Evolutionary conservation across 1,140 invertebrate species (phyloP), one percentile per base, ranked within the genome.

Genomic region (Drosophila pectinifera): DNA sequence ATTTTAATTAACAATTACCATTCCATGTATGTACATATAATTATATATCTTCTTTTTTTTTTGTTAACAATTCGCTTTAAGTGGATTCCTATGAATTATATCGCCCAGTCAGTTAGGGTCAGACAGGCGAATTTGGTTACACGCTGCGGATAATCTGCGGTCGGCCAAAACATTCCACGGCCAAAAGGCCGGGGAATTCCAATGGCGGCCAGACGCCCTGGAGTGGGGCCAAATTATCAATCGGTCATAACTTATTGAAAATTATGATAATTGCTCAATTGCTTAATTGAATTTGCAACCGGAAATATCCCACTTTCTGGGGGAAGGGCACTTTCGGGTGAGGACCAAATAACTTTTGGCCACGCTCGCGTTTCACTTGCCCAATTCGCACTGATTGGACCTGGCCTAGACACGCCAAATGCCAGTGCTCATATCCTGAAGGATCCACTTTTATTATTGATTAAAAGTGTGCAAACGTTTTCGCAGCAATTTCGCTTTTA

Each of bases 381-480:
- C 59, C 4, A 14, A 43, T 34, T 43, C 14, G 24, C 54, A 20
- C 7, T 45, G n/a, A 18, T 53, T 36, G 18, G 5, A n/a, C 38
- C n/a, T 51, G 42, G 34, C 39, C 48, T 16, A 59, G 53, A 80
- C 80, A 83, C 56, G 80, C 70, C 80, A 78, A 78, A 76, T 63
- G 58, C 54, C 73, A 8, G 8, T 31, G 8, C 28, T 31, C 51
- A 67, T 57, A 51, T 31, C 48, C 42, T 38, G 24, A 26, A n/a
- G n/a, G n/a, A n/a, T n/a, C 49, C 49, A 14, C 43, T 65, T 75
- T 73, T 77, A 79, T 80, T 88, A 88, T 88, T 88, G 83, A 88
- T 88, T 88, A 89, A 88, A 88, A 88, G 81, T 88, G 84, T 88
- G 83, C 84, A 88, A 88, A 88, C 83, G 86, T 69, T 88, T 88